A percentile compares a stretch with the other conserved stretches of the same genome.
phyloP scores from a whole-genome alignment of 1,140 invertebrate species.

The Drosophila punjabiensis region DNA sequence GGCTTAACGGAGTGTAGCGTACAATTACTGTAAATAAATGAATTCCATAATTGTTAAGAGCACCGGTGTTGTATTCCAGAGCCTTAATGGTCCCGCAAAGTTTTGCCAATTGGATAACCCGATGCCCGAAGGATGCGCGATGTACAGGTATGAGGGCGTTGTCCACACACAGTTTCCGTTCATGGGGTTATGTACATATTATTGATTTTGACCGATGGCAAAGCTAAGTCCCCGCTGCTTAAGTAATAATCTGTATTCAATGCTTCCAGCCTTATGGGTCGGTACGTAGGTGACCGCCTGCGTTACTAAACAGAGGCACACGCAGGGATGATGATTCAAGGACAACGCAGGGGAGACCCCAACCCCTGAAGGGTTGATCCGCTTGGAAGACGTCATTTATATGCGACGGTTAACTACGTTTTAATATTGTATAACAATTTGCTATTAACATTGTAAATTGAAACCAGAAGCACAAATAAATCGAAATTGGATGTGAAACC shows the following conservation, averaged over 20 bases:
- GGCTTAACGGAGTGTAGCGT: constrained; percentile 17
- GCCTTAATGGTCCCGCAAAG: background rate
- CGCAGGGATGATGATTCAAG: background rate
- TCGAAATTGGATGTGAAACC: constrained; percentile 20
- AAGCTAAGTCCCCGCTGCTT: too few species aligned
- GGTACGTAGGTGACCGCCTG: constrained; percentile 48
- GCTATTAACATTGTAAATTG: constrained; percentile 33
- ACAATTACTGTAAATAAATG: constrained; percentile 41
- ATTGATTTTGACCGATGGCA: background rate
- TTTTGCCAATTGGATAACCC: background rate
- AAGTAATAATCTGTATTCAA: background rate
- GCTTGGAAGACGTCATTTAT: background rate
- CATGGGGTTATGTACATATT: background rate
- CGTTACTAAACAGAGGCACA: constrained; percentile 45
- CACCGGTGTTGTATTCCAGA: constrained; percentile 7
- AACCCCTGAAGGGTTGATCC: background rate
- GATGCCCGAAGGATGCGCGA: background rate
- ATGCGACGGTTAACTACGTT: constrained; percentile 8
- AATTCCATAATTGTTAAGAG: constrained; percentile 48
- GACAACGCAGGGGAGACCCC: background rate
- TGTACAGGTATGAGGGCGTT: background rate
- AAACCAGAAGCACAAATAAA: constrained; percentile 33
- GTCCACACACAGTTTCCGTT: background rate
- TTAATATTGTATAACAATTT: constrained; percentile 19
- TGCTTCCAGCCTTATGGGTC: constrained; percentile 63